A percentile compares a stretch with the other conserved stretches of the same genome.
phyloP scores from a whole-genome alignment of 2,113 vertebrate genomes.

The Carassius auratus region DNA sequence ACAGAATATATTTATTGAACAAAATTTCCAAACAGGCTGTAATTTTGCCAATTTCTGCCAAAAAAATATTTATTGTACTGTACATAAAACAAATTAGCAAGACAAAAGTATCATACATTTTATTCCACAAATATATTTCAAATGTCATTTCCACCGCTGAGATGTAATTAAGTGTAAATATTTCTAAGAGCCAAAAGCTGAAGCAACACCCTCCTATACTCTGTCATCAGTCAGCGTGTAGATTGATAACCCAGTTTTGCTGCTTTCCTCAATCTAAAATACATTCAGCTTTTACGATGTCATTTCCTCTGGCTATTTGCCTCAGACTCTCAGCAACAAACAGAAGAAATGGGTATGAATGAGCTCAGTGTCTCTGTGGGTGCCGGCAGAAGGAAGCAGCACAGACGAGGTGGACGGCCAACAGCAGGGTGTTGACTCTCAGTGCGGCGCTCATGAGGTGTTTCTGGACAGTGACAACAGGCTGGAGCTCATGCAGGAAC shows the following conservation, averaged over 20 bases:
- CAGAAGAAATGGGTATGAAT: conserved; percentile 42
- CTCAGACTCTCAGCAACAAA: conserved; percentile 34
- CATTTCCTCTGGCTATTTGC: conserved; percentile 35
- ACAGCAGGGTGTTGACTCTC: conserved; percentile 47
- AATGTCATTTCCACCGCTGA: neutral
- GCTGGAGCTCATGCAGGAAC: conserved; percentile 64
- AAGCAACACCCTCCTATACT: neutral
- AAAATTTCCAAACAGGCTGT: neutral
- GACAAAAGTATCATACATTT: neutral
- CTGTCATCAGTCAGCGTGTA: neutral
- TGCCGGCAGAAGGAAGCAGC: conserved; percentile 43
- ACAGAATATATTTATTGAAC: neutral
- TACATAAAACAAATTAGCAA: too few relatives aligned
- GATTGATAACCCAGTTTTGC: conserved; percentile 7
- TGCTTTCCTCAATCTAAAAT: conserved; percentile 4
- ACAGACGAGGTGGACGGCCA: conserved; percentile 57
- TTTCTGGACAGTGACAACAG: conserved; percentile 69
- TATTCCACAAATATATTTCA: neutral
- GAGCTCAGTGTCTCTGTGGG: conserved; percentile 47
- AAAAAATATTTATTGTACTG: too few relatives aligned
- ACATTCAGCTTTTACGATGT: conserved; percentile 20
- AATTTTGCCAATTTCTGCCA: too few relatives aligned
- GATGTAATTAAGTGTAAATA: neutral
- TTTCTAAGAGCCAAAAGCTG: neutral
- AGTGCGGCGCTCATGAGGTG: conserved; percentile 69